phyloP scores from a whole-genome alignment of 2,797 vertebrate species.

The Percopsis omiscomaycus region DNA sequence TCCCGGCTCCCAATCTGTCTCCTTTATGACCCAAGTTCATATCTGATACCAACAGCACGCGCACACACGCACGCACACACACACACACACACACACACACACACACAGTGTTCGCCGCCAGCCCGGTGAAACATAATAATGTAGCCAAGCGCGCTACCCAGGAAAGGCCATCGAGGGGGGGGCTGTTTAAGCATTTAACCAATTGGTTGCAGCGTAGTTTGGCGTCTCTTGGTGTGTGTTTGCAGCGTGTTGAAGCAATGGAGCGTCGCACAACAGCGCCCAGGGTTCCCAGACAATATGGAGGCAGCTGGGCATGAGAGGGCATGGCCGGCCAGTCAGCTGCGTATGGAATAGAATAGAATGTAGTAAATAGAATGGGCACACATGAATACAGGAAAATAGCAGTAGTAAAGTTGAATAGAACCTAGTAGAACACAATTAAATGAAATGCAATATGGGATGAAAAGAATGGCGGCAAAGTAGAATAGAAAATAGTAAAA shows the following conservation, averaged over 20 bases:
- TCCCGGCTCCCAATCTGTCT: constrained; percentile 64
- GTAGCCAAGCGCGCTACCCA: constrained; percentile 62
- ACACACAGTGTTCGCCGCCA: constrained; percentile 48
- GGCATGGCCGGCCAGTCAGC: constrained; percentile 16
- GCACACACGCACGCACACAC: constrained; percentile 29
- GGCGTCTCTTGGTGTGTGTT: constrained; percentile 40
- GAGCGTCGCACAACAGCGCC: constrained; percentile 45
- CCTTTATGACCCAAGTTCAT: constrained; percentile 50
- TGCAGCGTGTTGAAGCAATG: constrained; percentile 61
- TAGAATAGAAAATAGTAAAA: too few species aligned
- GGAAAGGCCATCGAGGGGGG: constrained; percentile 41
- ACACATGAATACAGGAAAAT: not conserved
- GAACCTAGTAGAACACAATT: not conserved
- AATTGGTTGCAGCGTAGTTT: constrained; percentile 71
- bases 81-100: constrained; percentile 27
- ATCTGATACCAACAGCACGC: constrained; percentile 43
- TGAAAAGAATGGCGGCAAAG: too few species aligned
- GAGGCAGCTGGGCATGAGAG: constrained; percentile 48
- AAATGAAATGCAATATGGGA: not conserved
- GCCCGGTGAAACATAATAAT: constrained; percentile 65
- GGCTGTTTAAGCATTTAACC: constrained; percentile 64
- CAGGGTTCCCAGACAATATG: constrained; percentile 64
- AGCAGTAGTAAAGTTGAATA: not conserved
- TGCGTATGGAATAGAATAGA: not conserved
- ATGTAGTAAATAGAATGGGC: not conserved